These are phyloP conservation scores for Carapus acus DNA, from an alignment of 2,797 vertebrate species.

Conservation along the genomic window DNA sequence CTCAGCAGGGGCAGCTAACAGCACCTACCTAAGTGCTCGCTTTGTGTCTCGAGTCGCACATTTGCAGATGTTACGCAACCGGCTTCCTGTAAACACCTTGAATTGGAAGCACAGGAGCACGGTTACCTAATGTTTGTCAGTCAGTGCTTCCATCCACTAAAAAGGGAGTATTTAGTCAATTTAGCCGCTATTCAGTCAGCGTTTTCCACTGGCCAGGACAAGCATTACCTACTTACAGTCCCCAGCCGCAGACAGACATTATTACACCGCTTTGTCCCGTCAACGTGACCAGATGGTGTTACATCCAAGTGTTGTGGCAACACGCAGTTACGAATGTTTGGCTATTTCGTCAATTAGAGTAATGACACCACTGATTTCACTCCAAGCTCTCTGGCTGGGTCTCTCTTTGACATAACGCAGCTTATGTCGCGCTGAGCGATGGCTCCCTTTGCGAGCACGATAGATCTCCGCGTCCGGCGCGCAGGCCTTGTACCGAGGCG, in stretches of 20 bases:
- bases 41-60: conserved; percentile 21
- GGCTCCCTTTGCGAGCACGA: too few species aligned
- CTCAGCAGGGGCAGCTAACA: too few species aligned
- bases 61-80: conserved; percentile 21
- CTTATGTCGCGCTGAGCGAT: too few species aligned
- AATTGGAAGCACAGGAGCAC: conserved; percentile 33
- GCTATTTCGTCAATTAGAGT: conserved; percentile 10
- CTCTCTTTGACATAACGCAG: not conserved
- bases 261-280: conserved; percentile 41
- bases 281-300: conserved; percentile 38
- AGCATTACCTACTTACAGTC: conserved; percentile 35
- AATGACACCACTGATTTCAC: conserved; percentile 5
- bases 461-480: too few species aligned
- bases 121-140: conserved; percentile 59
- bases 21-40: not conserved
- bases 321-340: conserved; percentile 10
- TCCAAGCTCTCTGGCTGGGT: conserved; percentile 1
- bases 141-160: conserved; percentile 56
- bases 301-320: conserved; percentile 22
- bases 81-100: conserved; percentile 32
- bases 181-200: conserved; percentile 47
- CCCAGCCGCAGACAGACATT: conserved; percentile 51
- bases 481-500: not conserved
- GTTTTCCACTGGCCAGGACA: conserved; percentile 61
- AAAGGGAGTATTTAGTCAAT: conserved; percentile 48